A percentile compares a stretch with the other conserved stretches of the same genome.
Evolutionary conservation across 53 echinoderm and acorn worm genomes (phyloP).

Genomic region (Paelopatides confundens): DNA sequence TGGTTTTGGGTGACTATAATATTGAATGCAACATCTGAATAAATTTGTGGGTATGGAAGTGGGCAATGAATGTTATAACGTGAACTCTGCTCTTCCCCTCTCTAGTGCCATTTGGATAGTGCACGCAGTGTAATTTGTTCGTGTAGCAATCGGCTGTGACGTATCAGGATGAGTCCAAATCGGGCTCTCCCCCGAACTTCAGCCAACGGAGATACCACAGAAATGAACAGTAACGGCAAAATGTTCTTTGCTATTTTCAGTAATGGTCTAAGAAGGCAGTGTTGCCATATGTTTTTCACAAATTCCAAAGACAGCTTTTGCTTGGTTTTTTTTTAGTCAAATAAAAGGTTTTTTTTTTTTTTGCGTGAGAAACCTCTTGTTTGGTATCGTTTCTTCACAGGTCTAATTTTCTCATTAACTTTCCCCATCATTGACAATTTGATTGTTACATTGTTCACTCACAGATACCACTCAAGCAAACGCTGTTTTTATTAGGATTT

Average conservation of each 20-base stretch:
- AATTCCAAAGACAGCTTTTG: constrained; percentile 37
- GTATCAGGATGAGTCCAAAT: constrained; percentile 64
- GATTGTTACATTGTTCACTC: neutral
- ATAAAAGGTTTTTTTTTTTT: constrained; percentile 21
- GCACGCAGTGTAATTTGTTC: constrained; percentile 98
- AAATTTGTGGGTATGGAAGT: constrained; percentile 34
- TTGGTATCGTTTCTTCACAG: constrained; percentile 35
- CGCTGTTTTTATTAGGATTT: constrained; percentile 36
- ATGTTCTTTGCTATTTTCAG: constrained; percentile 47
- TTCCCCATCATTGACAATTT: neutral
- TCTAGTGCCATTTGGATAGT: constrained; percentile 88
- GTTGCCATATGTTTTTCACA: constrained; percentile 4
- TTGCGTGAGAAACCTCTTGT: neutral
- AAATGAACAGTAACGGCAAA: constrained; percentile 53
- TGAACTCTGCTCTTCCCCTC: constrained; percentile 83
- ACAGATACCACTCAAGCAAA: constrained; percentile 42
- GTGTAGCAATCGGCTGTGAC: constrained; percentile 93
- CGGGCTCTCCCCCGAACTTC: constrained; percentile 56
- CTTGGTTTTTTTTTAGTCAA: neutral
- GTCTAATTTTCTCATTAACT: constrained; percentile 25
- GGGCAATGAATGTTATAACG: constrained; percentile 70
- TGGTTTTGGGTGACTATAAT: neutral
- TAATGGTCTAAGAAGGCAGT: constrained; percentile 43
- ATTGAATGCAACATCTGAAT: constrained; percentile 12
- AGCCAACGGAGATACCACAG: constrained; percentile 46